These are phyloP conservation scores for Elephantulus edwardii DNA, from an alignment of 2,113 vertebrate genomes.

Conservation along the genomic window DNA sequence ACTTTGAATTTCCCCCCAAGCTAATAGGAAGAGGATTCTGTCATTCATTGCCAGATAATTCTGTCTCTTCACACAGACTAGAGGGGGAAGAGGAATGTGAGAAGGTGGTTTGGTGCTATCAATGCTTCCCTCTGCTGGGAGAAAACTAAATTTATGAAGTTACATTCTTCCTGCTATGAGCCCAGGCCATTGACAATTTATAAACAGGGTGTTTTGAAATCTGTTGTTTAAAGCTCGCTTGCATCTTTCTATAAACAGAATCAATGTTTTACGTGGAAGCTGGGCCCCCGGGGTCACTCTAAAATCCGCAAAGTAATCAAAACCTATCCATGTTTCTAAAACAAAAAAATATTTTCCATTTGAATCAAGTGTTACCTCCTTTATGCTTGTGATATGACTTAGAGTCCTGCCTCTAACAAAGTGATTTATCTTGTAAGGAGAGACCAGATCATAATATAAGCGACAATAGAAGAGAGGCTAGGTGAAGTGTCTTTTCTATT, in stretches of 20 bases:
- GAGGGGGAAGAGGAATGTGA: background rate
- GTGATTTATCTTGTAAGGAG: background rate
- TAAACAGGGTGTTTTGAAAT: slow-evolving; percentile 26
- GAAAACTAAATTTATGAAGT: background rate
- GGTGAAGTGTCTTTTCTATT: no score
- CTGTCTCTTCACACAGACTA: background rate
- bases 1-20: background rate
- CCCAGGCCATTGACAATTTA: background rate
- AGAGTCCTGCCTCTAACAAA: background rate
- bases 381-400: background rate
- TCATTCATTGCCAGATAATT: background rate
- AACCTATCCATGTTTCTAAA: background rate
- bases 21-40: background rate
- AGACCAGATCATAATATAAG: background rate
- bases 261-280: background rate
- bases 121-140: slow-evolving; percentile 22
- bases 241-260: slow-evolving; percentile 40
- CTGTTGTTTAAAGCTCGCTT: slow-evolving; percentile 17
- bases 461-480: background rate
- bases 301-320: slow-evolving; percentile 34
- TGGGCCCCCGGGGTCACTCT: background rate
- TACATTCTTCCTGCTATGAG: background rate
- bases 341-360: background rate
- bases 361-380: background rate
- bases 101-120: background rate